These are phyloP conservation scores for Alectura lathami DNA, from an alignment of 2,113 vertebrate species.

Conservation along the genomic window DNA sequence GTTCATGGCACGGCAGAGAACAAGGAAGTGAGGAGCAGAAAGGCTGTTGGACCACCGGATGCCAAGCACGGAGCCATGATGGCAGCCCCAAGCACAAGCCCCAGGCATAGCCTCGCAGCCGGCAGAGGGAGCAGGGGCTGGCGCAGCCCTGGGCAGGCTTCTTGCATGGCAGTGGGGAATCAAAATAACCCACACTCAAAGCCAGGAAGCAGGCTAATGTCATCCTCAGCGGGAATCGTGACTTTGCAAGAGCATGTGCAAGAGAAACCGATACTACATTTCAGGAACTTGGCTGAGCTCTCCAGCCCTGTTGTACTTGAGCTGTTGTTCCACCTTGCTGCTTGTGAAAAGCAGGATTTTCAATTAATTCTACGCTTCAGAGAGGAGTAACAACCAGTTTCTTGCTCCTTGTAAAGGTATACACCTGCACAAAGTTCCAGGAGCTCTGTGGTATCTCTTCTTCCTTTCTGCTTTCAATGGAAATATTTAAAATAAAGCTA, in stretches of 20 bases:
- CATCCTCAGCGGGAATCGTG: not conserved
- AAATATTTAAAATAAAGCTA: not conserved
- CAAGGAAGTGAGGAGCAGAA: fast-evolving
- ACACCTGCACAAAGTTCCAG: not conserved
- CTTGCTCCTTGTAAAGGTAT: not conserved
- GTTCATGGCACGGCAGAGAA: not conserved
- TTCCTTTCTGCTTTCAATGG: not conserved
- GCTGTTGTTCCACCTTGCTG: not conserved
- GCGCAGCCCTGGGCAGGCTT: not conserved
- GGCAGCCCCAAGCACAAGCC: not conserved
- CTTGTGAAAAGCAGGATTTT: not conserved
- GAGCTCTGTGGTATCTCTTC: not conserved
- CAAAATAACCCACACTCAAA: not conserved
- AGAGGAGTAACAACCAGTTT: not conserved
- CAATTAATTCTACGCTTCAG: not conserved
- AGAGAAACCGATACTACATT: not conserved
- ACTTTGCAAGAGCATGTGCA: not conserved
- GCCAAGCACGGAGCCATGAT: fast-evolving
- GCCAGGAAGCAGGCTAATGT: not conserved
- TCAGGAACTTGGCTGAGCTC: not conserved
- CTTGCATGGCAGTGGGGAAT: fast-evolving
- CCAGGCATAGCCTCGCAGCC: not conserved
- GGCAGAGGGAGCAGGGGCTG: not conserved
- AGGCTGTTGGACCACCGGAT: not conserved
- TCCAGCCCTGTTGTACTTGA: not conserved